These are phyloP conservation scores for Aphelenchoides besseyi DNA, from an alignment of 1,140 invertebrate species.

Conservation along the genomic window DNA sequence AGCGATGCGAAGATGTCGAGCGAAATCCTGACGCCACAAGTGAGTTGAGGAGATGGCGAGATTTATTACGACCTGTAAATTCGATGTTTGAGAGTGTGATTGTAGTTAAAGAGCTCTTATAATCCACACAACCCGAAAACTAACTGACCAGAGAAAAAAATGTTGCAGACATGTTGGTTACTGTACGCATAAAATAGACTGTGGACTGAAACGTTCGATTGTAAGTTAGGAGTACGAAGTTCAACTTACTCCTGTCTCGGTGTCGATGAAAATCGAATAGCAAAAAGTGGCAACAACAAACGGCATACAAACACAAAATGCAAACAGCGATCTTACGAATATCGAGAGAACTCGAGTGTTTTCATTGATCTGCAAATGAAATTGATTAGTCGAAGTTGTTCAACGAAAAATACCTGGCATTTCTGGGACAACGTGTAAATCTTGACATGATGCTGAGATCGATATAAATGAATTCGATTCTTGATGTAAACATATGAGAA, in stretches of 20 bases:
- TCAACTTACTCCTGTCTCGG: not conserved
- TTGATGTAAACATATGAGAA: not conserved
- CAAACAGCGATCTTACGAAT: not conserved
- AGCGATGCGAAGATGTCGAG: not conserved
- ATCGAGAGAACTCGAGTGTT: not conserved
- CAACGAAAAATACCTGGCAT: no score
- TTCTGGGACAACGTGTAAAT: not conserved
- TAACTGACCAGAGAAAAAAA: not conserved
- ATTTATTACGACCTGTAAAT: not conserved
- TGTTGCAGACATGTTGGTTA: not conserved
- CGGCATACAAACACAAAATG: not conserved
- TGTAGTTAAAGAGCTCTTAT: no score
- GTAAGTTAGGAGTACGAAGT: not conserved
- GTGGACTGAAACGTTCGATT: constrained; percentile 1
- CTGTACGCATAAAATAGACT: not conserved
- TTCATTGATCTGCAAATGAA: not conserved
- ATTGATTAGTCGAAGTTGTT: no score
- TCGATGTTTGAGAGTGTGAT: no score
- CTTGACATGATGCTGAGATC: not conserved
- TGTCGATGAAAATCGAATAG: not conserved
- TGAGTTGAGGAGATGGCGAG: not conserved
- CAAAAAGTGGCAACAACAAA: not conserved
- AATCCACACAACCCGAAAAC: no score
- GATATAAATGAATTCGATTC: not conserved
- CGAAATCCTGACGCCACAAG: not conserved